Percentiles rank a stretch among this genome's conserved stretches.
These are phyloP conservation scores for Brachylomia viminalis DNA, from an alignment of 2,888 invertebrate species.

Conservation along the genomic window DNA sequence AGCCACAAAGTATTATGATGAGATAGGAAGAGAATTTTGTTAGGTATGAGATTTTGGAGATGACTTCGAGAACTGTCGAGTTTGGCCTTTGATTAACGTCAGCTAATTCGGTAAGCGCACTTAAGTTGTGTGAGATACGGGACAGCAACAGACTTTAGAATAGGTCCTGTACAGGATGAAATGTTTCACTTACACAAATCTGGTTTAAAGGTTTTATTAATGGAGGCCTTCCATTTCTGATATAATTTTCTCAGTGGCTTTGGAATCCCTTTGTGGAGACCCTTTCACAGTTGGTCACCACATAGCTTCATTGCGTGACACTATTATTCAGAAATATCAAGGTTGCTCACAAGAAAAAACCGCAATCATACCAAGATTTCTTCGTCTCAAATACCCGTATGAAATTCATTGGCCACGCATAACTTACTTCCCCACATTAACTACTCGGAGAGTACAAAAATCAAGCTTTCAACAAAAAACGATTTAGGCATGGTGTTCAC, in stretches of 20 bases:
- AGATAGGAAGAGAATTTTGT: not conserved
- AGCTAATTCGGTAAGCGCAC: not conserved
- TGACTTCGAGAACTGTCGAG: not conserved
- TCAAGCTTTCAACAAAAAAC: slow-evolving; percentile 64
- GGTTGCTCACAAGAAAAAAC: slow-evolving; percentile 38
- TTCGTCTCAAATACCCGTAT: slow-evolving; percentile 37
- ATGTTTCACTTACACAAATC: not conserved
- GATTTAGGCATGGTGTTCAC: slow-evolving; percentile 65
- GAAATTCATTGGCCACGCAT: slow-evolving; percentile 64
- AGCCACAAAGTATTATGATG: not conserved
- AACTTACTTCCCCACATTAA: slow-evolving; percentile 59
- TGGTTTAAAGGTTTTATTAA: not conserved
- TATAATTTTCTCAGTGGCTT: not conserved
- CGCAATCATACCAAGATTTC: slow-evolving; percentile 42
- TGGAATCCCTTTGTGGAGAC: not conserved
- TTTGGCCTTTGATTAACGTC: not conserved
- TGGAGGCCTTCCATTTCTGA: not conserved
- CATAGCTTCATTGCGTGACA: slow-evolving; percentile 15
- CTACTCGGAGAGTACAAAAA: slow-evolving; percentile 50
- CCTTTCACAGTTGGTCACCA: slow-evolving; percentile 6
- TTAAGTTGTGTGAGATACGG: not conserved
- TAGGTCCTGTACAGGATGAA: not conserved
- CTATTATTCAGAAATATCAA: slow-evolving; percentile 44
- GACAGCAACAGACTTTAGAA: not conserved
- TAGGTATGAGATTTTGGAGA: not conserved